Evolutionary conservation across 2,888 invertebrate genomes (phyloP), one percentile per base, ranked within the genome.

Genomic region (Leptinotarsa juncta): DNA sequence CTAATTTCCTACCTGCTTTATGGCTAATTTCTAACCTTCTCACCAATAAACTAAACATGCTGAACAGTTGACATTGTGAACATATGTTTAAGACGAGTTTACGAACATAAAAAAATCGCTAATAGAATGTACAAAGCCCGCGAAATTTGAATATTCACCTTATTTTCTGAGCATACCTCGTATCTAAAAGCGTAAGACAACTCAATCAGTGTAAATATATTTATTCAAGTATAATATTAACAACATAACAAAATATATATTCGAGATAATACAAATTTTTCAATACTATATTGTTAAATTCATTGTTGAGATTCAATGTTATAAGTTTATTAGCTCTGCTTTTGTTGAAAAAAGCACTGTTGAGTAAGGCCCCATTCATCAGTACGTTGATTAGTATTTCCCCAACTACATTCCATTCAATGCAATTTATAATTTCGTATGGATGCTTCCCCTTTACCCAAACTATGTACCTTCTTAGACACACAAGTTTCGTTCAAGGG

Each of bases 401-500:
- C 3, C 15, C 5, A 42, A 32, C 20, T 65, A 3, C 69, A 51
- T 79, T 75, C 15, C 15, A n/a, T 53, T 75, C 32, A 82, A 68
- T 78, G 78, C 67, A 86, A 77, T 67, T 81, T 83, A 74, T 84
- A 84, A 62, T 77, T 80, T 68, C 81, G 78, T 32, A 86, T 77
- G 55, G 83, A 65, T 68, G 82, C 81, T 76, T 81, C 81, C 23
- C 87, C 87, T 77, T 75, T 82, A 26, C 83, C 83, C 51, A 86
- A 81, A 79, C 82, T 79, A 65, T 80, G 74, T 74, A 83, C 83
- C 74, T 79, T 82, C 84, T 89, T 88, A 78, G 88, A 89, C 77
- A 93, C 89, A 87, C 94, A 94, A 20, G 90, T 90, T 81, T 90
- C 88, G 74, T 91, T 90, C 15, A 93, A 85, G 15, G 89, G 87